Conservation (phyloP, 2,113 vertebrate species). For the Pterocles gutturalis region DNA sequence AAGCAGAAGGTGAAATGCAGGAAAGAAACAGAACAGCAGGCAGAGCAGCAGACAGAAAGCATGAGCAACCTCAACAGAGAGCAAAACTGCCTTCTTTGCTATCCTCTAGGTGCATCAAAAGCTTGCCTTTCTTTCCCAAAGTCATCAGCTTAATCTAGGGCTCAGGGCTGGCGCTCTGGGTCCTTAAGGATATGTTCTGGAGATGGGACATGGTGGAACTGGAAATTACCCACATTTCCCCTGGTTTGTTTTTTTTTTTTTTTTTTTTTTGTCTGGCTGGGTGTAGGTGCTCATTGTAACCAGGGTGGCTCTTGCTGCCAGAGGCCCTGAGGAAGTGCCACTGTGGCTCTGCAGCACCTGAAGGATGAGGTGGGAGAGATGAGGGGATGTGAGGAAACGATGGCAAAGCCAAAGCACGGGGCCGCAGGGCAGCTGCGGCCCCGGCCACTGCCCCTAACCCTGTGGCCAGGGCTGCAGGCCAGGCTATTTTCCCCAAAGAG, state of each 20-base stretch:
- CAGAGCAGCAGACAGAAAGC: not conserved
- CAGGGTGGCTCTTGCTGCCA: fast-evolving
- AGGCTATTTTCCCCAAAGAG: not conserved
- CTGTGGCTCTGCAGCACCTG: not conserved
- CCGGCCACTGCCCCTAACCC: not conserved
- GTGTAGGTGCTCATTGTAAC: fast-evolving
- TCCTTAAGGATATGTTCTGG: not conserved
- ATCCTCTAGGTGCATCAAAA: not conserved
- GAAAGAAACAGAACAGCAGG: not conserved
- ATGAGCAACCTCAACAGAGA: not conserved
- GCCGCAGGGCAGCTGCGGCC: not conserved
- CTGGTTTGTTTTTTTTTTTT: fast-evolving
- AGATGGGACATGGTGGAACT: not conserved
- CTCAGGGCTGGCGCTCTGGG: not conserved
- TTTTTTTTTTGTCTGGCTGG: too few relatives aligned
- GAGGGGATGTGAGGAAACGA: not conserved
- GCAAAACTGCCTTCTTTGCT: not conserved
- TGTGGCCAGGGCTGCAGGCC: not conserved
- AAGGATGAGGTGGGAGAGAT: not conserved
- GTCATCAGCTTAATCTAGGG: not conserved
- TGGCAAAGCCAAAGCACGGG: not conserved
- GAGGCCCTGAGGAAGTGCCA: not conserved
- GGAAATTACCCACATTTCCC: not conserved
- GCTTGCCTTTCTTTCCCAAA: not conserved
- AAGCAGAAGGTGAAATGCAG: not conserved